A percentile compares a stretch with the other conserved stretches of the same genome.
phyloP scores from a whole-genome alignment of 2,797 vertebrate species.

The Prionace glauca region DNA sequence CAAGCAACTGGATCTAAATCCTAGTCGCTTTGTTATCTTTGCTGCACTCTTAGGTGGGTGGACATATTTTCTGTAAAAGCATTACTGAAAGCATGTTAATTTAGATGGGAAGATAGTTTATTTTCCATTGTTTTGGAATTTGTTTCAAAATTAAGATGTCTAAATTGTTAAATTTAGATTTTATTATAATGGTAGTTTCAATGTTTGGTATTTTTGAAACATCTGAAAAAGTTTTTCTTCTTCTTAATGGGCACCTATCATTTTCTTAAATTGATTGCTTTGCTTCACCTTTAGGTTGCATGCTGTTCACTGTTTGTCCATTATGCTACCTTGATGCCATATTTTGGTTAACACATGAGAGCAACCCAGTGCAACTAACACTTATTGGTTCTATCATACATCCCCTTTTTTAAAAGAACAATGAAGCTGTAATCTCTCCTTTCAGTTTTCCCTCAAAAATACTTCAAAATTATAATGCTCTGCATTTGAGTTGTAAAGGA shows the following conservation, averaged over 20 bases:
- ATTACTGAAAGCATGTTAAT: neutral
- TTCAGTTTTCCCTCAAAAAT: neutral
- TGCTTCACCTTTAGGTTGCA: neutral
- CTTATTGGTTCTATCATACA: neutral
- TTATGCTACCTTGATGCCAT: neutral
- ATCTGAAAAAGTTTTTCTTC: neutral
- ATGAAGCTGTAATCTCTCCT: neutral
- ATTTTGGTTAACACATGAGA: neutral
- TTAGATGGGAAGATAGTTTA: conserved; percentile 28
- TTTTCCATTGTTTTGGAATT: conserved; percentile 28
- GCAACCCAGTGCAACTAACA: neutral
- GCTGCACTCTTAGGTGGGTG: conserved; percentile 87
- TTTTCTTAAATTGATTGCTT: neutral
- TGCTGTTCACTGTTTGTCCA: neutral
- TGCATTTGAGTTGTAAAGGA: neutral
- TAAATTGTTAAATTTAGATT: conserved; percentile 3
- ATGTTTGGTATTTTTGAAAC: conserved; percentile 36
- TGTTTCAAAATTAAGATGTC: neutral
- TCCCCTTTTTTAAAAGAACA: neutral
- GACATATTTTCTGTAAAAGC: conserved; percentile 39
- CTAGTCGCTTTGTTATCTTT: conserved; percentile 86
- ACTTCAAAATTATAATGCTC: neutral
- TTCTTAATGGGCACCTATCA: neutral
- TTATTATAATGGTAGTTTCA: conserved; percentile 34
- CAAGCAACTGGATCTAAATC: conserved; percentile 88